Conservation (phyloP, 2,797 vertebrate genomes). For the Cuculus canorus region DNA sequence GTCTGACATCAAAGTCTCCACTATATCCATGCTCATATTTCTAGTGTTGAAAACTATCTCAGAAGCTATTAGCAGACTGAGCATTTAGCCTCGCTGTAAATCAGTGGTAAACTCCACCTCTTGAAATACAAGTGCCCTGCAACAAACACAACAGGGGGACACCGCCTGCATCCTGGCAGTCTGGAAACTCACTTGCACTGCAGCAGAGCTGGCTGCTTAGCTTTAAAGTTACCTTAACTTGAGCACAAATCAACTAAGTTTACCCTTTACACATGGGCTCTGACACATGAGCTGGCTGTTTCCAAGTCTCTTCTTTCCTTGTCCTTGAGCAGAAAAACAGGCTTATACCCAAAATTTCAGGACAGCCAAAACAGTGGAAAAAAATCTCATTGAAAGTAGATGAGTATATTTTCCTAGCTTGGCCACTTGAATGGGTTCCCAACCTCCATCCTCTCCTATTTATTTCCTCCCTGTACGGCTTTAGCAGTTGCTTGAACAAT, state of each 20-base stretch:
- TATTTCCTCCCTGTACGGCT: not conserved
- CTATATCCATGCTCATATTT: accelerated
- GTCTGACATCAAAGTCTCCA: not conserved
- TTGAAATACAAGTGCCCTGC: not conserved
- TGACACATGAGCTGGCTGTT: not conserved
- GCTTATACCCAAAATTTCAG: not conserved
- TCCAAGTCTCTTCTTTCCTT: not conserved
- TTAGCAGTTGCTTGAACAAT: not conserved
- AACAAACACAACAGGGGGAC: not conserved
- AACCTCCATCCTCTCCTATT: not conserved
- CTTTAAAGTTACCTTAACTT: not conserved
- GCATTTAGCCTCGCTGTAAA: not conserved
- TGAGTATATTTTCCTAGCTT: not conserved
- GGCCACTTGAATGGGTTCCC: not conserved
- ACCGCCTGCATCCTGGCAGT: accelerated
- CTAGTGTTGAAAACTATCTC: not conserved
- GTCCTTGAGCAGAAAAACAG: accelerated
- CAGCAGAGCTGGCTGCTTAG: not conserved
- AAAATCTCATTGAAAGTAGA: not conserved
- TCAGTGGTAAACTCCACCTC: not conserved
- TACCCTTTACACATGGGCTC: accelerated
- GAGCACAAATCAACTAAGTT: not conserved
- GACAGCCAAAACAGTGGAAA: not conserved
- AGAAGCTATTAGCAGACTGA: not conserved
- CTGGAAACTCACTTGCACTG: not conserved